Conservation (phyloP, 1,140 invertebrate genomes). For the Brachionus rubens region DNA sequence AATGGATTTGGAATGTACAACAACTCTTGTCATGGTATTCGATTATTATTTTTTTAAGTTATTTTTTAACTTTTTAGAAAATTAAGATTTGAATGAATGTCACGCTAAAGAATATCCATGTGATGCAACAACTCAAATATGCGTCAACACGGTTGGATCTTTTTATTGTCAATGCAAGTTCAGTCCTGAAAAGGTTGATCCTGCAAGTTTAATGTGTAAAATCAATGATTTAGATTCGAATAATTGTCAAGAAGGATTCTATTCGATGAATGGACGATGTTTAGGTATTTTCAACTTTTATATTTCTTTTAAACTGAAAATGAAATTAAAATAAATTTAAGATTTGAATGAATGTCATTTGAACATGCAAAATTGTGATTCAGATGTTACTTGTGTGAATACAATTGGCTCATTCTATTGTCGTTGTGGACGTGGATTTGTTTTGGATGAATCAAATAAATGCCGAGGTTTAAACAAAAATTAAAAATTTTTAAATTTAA, state of each 20-base stretch:
- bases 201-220: background rate
- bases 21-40: slow-evolving; percentile 14
- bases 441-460: background rate
- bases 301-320: background rate
- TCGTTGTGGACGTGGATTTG: slow-evolving; percentile 16
- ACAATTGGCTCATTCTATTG: slow-evolving; percentile 30
- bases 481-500: background rate
- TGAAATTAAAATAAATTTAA: slow-evolving; percentile 1
- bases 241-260: background rate
- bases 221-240: background rate
- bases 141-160: slow-evolving; percentile 7
- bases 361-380: slow-evolving; percentile 8
- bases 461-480: slow-evolving; percentile 6
- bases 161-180: slow-evolving; percentile 7
- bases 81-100: slow-evolving; percentile 42
- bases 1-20: slow-evolving; percentile 18
- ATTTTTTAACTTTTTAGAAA: background rate
- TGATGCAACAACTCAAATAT: background rate
- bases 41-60: too few relatives aligned
- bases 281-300: background rate
- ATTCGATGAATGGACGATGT: background rate
- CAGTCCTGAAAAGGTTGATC: too few relatives aligned
- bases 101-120: slow-evolving; percentile 1
- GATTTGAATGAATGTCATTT: slow-evolving; percentile 35
- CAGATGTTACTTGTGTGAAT: slow-evolving; percentile 12